Conservation (phyloP, 1,140 invertebrate genomes). For the Bombus consobrinus region DNA sequence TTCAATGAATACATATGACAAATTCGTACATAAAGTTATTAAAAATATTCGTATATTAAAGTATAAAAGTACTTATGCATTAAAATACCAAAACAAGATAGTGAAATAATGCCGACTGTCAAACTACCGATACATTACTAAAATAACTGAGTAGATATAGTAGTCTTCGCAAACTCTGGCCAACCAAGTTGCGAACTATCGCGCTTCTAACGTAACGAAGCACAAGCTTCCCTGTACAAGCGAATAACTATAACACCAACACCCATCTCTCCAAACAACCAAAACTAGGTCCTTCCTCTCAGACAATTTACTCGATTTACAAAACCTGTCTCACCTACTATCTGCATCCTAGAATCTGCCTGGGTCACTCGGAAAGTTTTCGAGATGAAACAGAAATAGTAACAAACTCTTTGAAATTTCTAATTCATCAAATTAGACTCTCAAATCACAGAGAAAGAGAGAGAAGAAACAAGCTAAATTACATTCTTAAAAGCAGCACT, state of each 20-base stretch:
- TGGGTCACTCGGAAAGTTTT: background rate
- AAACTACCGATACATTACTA: background rate
- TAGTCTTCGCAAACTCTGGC: background rate
- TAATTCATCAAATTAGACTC: too few relatives aligned
- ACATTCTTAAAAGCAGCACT: too few relatives aligned
- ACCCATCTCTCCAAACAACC: background rate
- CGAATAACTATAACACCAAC: background rate
- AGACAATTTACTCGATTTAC: background rate
- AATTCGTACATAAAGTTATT: too few relatives aligned
- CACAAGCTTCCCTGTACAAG: background rate
- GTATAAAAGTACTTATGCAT: too few relatives aligned
- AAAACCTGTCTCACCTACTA: background rate
- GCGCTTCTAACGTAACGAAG: background rate
- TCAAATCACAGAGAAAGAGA: too few relatives aligned
- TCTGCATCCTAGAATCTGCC: background rate
- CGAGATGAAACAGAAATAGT: too few relatives aligned
- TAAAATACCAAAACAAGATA: background rate
- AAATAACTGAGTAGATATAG: background rate
- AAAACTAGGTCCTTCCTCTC: background rate
- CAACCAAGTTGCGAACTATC: background rate
- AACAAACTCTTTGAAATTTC: background rate
- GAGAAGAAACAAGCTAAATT: too few relatives aligned
- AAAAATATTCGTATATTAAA: too few relatives aligned
- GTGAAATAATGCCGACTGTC: background rate
- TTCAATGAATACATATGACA: too few relatives aligned